These are phyloP conservation scores for Aphodius sticticus DNA, from an alignment of 2,888 invertebrate species.

Conservation along the genomic window DNA sequence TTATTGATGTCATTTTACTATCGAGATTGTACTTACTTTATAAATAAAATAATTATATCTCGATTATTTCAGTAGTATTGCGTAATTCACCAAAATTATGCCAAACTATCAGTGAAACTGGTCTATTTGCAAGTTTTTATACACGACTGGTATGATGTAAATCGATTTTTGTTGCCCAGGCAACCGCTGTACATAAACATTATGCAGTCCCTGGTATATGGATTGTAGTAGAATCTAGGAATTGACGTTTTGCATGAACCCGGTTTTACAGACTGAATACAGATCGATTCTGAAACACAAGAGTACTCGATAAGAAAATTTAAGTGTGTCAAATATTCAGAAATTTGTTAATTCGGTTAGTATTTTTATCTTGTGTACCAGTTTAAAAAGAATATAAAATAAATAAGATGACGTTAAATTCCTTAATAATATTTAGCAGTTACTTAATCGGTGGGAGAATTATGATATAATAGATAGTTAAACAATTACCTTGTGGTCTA, in stretches of 20 bases:
- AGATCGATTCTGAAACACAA: constrained; percentile 9
- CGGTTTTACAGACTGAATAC: not conserved
- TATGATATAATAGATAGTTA: not conserved
- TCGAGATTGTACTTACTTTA: too few relatives aligned
- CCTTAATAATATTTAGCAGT: too few relatives aligned
- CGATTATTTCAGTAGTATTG: too few relatives aligned
- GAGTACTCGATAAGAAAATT: not conserved
- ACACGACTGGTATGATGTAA: constrained; percentile 49
- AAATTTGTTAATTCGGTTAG: too few relatives aligned
- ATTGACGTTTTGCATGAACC: not conserved
- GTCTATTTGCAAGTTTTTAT: constrained; percentile 8
- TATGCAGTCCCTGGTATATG: constrained; percentile 70
- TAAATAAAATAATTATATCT: too few relatives aligned
- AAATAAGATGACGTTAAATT: too few relatives aligned
- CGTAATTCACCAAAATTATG: not conserved
- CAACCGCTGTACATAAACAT: constrained; percentile 90
- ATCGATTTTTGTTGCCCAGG: constrained; percentile 89
- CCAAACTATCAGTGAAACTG: not conserved
- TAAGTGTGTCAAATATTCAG: not conserved
- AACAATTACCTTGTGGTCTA: not conserved
- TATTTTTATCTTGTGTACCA: not conserved
- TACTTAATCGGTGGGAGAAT: too few relatives aligned
- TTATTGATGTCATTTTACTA: too few relatives aligned
- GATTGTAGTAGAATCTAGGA: constrained; percentile 69
- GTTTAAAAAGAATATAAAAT: not conserved